Percentiles rank a stretch among this genome's conserved stretches.
Conservation (phyloP, 2,113 vertebrate species). For the Etia nguti region DNA sequence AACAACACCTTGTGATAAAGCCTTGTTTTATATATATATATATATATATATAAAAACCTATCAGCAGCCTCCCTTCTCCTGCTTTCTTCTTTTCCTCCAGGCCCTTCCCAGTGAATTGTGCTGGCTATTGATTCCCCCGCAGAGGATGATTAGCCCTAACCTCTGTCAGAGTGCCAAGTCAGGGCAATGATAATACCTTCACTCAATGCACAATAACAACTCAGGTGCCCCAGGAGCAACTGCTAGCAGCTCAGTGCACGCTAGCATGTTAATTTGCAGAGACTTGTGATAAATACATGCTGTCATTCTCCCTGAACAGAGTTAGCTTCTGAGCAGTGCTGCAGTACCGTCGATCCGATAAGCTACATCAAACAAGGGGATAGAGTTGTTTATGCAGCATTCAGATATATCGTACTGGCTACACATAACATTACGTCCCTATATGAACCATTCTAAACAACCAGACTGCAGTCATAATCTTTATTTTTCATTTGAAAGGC, state of each 20-base stretch:
- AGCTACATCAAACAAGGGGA: slow-evolving; percentile 35
- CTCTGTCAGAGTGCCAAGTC: slow-evolving; percentile 57
- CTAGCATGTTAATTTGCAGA: slow-evolving; percentile 59
- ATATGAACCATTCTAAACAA: neutral
- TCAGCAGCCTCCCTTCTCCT: slow-evolving; percentile 5
- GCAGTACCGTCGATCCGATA: slow-evolving; percentile 24
- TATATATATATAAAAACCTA: neutral
- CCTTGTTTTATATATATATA: neutral
- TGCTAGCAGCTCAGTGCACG: neutral
- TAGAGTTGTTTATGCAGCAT: neutral
- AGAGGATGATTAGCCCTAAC: slow-evolving; percentile 64
- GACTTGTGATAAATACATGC: slow-evolving; percentile 58
- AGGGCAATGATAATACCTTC: slow-evolving; percentile 59
- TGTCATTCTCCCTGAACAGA: slow-evolving; percentile 49
- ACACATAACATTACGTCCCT: neutral
- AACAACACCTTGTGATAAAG: neutral
- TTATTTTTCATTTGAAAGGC: neutral
- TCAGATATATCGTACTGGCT: neutral
- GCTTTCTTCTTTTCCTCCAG: neutral
- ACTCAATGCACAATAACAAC: slow-evolving; percentile 68
- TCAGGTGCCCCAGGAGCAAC: slow-evolving; percentile 46
- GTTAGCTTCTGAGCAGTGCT: slow-evolving; percentile 36
- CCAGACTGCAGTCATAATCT: neutral
- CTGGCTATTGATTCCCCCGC: slow-evolving; percentile 59
- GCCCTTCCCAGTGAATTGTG: slow-evolving; percentile 18